A percentile compares a stretch with the other conserved stretches of the same genome.
phyloP scores from a whole-genome alignment of 1,140 invertebrate genomes.

The Cherax destructor region DNA sequence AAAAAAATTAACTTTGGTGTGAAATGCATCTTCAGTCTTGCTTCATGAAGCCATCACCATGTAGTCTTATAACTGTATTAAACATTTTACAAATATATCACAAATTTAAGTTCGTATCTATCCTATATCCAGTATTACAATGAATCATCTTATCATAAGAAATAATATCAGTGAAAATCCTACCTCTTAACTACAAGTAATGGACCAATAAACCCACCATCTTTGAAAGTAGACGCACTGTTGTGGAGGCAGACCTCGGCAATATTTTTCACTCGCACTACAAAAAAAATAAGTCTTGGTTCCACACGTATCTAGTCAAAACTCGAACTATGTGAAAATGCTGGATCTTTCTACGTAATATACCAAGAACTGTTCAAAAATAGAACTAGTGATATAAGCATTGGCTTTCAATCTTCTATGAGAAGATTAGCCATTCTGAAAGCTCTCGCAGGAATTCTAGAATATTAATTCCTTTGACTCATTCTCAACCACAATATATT shows the following conservation, averaged over 20 bases:
- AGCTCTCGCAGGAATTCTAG: not conserved
- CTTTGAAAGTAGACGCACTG: not conserved
- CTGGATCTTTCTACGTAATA: not conserved
- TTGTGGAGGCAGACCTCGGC: constrained; percentile 7
- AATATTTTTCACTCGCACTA: not conserved
- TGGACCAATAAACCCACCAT: not conserved
- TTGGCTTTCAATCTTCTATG: not conserved
- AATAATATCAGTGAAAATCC: not conserved
- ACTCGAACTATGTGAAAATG: not conserved
- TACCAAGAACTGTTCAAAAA: constrained; percentile 4
- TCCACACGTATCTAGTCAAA: not conserved
- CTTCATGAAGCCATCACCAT: not conserved
- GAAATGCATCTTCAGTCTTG: not conserved
- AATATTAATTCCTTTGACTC: not conserved
- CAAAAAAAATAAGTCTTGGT: not conserved
- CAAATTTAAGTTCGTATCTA: not conserved
- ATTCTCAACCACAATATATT: not conserved
- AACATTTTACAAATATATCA: no score
- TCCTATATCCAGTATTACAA: not conserved
- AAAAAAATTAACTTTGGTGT: not conserved
- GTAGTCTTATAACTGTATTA: not conserved
- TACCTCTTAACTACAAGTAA: not conserved
- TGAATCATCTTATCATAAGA: not conserved
- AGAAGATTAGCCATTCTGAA: not conserved
- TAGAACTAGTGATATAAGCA: constrained; percentile 1